A percentile compares a stretch with the other conserved stretches of the same genome.
These are phyloP conservation scores for Aphodius sticticus DNA, from an alignment of 2,888 invertebrate species.

Conservation along the genomic window DNA sequence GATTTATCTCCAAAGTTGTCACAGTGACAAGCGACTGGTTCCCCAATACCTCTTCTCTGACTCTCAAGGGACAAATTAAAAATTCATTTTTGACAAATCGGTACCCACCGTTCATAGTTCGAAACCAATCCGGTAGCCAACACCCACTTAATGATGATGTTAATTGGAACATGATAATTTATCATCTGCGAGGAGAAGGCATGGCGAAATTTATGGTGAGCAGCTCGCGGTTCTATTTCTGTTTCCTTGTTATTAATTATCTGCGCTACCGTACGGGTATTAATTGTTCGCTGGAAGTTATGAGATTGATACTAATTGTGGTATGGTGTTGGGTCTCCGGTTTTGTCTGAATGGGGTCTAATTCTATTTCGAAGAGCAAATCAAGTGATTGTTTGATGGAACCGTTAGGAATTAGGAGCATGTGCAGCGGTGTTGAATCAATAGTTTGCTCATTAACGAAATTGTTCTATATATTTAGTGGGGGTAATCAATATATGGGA, in stretches of 20 bases:
- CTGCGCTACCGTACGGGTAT: background rate
- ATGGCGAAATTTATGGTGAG: background rate
- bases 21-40: background rate
- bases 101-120: constrained; percentile 19
- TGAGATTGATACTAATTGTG: background rate
- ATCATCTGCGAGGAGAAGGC: constrained; percentile 29
- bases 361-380: background rate
- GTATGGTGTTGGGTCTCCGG: background rate
- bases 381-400: too few species aligned
- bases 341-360: background rate
- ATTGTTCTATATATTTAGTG: background rate
- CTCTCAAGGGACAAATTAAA: constrained; percentile 22
- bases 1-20: background rate
- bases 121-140: constrained; percentile 5
- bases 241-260: background rate
- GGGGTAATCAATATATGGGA: background rate
- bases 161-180: constrained; percentile 40
- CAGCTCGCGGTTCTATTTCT: background rate
- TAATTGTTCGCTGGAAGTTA: background rate
- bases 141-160: constrained; percentile 35
- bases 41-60: background rate
- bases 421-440: background rate
- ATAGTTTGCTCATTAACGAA: background rate
- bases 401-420: background rate
- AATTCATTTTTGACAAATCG: constrained; percentile 38